phyloP scores from a whole-genome alignment of 2,113 vertebrate genomes.

The Hylia prasina region DNA sequence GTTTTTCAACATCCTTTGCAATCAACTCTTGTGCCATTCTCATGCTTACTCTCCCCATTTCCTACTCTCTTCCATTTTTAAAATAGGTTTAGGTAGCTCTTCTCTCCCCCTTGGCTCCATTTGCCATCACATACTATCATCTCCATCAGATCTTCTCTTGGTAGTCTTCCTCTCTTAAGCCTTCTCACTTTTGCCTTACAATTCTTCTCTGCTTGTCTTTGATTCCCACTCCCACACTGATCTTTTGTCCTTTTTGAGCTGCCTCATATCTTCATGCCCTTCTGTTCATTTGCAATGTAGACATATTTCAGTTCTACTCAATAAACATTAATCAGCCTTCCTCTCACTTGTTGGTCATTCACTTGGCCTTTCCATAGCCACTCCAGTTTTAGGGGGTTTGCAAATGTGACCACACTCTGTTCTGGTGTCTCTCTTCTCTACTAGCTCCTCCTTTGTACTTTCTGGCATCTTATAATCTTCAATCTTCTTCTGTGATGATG shows the following conservation, averaged over 20 bases:
- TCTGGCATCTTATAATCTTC: not conserved
- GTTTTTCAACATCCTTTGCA: not conserved
- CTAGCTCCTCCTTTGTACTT: not conserved
- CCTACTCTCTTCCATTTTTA: not conserved
- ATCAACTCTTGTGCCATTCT: not conserved
- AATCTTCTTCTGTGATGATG: not conserved
- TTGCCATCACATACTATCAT: not conserved
- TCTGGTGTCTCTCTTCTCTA: not conserved
- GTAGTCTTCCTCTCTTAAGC: not conserved
- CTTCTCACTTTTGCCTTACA: not conserved
- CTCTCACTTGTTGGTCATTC: not conserved
- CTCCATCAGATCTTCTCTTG: not conserved
- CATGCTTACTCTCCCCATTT: not conserved
- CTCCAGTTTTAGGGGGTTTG: not conserved
- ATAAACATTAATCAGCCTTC: not conserved
- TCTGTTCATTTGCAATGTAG: not conserved
- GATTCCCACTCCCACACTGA: not conserved
- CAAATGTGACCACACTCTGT: not conserved
- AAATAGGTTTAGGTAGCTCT: not conserved
- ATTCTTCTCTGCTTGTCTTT: not conserved
- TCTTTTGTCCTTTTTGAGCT: not conserved
- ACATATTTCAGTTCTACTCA: not conserved
- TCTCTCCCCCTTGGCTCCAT: not conserved
- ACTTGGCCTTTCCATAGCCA: not conserved
- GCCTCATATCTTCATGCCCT: not conserved